Base-by-base conservation (phyloP, 2,797 vertebrate genomes). In the Orientallactaga sibirica region DNA sequence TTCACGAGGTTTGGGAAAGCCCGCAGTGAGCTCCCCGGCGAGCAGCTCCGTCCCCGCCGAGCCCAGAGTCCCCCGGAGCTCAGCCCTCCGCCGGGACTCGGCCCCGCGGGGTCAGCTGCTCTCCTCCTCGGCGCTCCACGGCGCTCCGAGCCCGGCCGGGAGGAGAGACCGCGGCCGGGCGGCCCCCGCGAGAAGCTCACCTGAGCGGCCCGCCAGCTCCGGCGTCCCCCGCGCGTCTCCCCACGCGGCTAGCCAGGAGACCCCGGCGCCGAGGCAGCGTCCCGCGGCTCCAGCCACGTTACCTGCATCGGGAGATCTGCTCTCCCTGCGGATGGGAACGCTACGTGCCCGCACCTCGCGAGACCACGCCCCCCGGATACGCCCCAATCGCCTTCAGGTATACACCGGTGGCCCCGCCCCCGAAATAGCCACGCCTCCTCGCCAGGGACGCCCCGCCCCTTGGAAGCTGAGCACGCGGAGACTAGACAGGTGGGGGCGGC, bases 121-220 rank as follows among this genome's bases (percentile, higher is more conserved):
- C 62, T 24, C 61, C 14, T 16, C 61, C 5, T 14, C 10, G 20
- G 61, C 29, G 18, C 76, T 6, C n/a, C 52, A 20, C 18, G 52
- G 48, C 48, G 4, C 48, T 10, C 48, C 1, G 5, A 48, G 48
- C 48, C 48, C 48, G 48, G 48, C 48, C 48, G 55, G 55, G 55
- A 58, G 55, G 55, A 1, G 24, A 20, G 62, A 20, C 14, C 3
- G n/a, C 24, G 24, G 41, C 33, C 20, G 10, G 37, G 41, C 41
- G 43, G 25, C 74, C 19, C 16, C 75, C 25, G 15, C 2, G 75
- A 11, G 27, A 14, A 0, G n/a, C 64, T 68, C 93, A 93, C 93
- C 96, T 88, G 95, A 37, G 68, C 37, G 19, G 25, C 79, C 55
- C 55, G 55, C 55, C 22, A 7, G 14, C 37, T 29, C 94, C 94